Evolutionary conservation across 2,113 vertebrate genomes (phyloP).

Genomic region (Tetrax tetrax): DNA sequence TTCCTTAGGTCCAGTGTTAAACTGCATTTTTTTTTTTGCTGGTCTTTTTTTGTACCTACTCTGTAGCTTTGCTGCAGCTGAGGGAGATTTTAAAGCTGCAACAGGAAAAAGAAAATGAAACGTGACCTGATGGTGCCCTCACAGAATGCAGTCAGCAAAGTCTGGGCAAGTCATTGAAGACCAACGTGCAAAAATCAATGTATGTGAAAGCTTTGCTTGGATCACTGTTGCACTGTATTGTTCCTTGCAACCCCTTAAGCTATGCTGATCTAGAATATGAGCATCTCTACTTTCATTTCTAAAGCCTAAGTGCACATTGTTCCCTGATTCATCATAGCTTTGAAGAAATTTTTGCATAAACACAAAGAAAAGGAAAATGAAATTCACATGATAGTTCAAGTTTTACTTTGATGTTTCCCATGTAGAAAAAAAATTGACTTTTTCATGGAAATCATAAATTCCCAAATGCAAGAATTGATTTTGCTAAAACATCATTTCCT

Average conservation of each 20-base stretch:
- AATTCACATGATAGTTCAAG: neutral
- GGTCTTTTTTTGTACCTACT: neutral
- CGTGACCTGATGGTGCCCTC: neutral
- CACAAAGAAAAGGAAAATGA: neutral
- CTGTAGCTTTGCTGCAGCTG: neutral
- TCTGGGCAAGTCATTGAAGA: neutral
- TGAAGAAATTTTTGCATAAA: neutral
- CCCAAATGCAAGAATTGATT: neutral
- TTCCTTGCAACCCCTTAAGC: neutral
- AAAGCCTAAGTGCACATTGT: neutral
- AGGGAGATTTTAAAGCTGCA: neutral
- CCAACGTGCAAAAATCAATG: neutral
- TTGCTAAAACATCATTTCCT: neutral
- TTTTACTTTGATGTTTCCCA: neutral
- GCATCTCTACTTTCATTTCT: neutral
- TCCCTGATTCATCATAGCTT: neutral
- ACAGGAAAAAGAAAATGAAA: slow-evolving; percentile 12
- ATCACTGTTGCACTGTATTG: neutral
- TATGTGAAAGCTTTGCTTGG: neutral
- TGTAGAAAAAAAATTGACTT: neutral
- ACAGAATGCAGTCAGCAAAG: neutral
- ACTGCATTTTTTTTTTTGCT: neutral
- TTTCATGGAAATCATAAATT: neutral
- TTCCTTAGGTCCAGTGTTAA: neutral
- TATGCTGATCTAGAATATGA: neutral